Evolutionary conservation across 2,888 invertebrate genomes (phyloP).

Genomic region (Drosophila stalkeri): DNA sequence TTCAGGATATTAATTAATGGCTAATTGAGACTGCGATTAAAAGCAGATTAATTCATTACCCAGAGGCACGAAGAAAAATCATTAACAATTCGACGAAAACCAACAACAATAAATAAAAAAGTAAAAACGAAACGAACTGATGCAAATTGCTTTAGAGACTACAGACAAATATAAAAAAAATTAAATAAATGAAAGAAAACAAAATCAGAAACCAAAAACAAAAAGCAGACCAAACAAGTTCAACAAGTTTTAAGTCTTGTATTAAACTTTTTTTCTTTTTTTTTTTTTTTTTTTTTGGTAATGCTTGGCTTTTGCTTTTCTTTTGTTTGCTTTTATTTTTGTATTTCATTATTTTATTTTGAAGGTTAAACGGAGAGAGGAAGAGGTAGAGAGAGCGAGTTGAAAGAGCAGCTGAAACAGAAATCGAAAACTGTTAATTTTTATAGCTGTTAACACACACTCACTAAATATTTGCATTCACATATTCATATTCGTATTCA

Average conservation of each 20-base stretch:
- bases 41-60: constrained; percentile 53
- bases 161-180: constrained; percentile 1
- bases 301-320: constrained; percentile 25
- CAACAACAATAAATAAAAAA: constrained; percentile 17
- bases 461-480: constrained; percentile 69
- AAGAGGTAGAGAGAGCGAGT: constrained; percentile 9
- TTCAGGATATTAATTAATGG: constrained; percentile 52
- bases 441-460: constrained; percentile 59
- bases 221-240: constrained; percentile 66
- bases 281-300: constrained; percentile 34
- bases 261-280: constrained; percentile 28
- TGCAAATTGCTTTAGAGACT: constrained; percentile 61
- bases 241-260: constrained; percentile 63
- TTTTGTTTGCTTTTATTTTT: constrained; percentile 36
- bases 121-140: constrained; percentile 39
- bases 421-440: constrained; percentile 74
- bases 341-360: constrained; percentile 39
- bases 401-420: constrained; percentile 36
- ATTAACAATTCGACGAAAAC: neutral
- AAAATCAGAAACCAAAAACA: constrained; percentile 1
- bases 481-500: constrained; percentile 30
- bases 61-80: constrained; percentile 6
- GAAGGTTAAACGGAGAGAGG: constrained; percentile 63
- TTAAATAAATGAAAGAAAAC: neutral
- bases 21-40: constrained; percentile 57